Percentiles rank a stretch among this genome's conserved stretches.
Conservation (phyloP, 2,797 vertebrate species). For the Parotocinclus haroldoi region DNA sequence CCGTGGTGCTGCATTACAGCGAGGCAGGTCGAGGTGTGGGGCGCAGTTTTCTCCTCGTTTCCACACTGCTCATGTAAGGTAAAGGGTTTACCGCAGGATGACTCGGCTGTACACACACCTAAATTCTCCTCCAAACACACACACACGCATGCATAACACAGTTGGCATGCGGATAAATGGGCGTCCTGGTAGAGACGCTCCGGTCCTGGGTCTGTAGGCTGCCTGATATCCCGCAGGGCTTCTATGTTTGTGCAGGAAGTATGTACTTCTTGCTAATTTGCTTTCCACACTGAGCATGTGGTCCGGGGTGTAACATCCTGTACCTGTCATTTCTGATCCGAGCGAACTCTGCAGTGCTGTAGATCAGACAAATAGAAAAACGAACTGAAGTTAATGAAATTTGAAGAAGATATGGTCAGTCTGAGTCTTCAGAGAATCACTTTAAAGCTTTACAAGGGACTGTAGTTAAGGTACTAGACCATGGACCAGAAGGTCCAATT, state of each 20-base stretch:
- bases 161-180: constrained; percentile 1
- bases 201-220: neutral
- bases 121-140: constrained; percentile 18
- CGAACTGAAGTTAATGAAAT: too few relatives aligned
- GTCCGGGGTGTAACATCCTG: too few relatives aligned
- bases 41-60: constrained; percentile 52
- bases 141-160: neutral
- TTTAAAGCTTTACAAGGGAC: neutral
- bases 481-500: too few relatives aligned
- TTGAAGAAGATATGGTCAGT: too few relatives aligned
- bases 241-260: too few relatives aligned
- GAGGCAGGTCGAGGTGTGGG: constrained; percentile 53
- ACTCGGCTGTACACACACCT: neutral
- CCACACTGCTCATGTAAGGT: constrained; percentile 54
- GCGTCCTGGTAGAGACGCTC: neutral
- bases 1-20: constrained; percentile 13
- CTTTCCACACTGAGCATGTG: too few relatives aligned
- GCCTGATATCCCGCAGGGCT: neutral
- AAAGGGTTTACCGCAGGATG: constrained; percentile 54
- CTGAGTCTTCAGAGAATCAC: neutral
- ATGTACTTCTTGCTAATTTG: too few relatives aligned
- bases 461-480: too few relatives aligned
- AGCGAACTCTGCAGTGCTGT: too few relatives aligned
- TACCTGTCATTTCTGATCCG: too few relatives aligned
- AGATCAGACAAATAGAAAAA: too few relatives aligned